Base-by-base conservation (phyloP, 2,888 invertebrate species). In the Epicampocera succincta region DNA sequence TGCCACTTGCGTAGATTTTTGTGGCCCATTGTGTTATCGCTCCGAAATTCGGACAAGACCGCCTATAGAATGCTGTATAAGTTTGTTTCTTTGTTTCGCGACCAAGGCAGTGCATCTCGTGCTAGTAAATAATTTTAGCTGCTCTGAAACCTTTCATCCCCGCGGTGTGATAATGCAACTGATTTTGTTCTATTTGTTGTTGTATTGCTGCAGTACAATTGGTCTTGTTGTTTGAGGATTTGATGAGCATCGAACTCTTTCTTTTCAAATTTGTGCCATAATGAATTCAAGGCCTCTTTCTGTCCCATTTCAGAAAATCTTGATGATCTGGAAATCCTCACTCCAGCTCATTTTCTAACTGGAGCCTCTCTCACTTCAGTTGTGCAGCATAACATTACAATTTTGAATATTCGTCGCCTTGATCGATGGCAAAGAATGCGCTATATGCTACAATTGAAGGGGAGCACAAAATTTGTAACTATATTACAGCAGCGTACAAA, bases 361-460 rank as follows among this genome's bases (percentile, higher is more conserved):
- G 56, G 72, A 2, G 38, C 66, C 15, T 48, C 65, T 1, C 42
- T 71, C 4, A 71, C 71, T 8, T 46, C 63, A 17, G 17, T 65
- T 17, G 50, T 52, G 9, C 68, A 79, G 52, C 73, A 66, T 6
- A 60, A 68, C 44, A 19, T 73, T 0, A 46, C 73, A 1, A n/a
- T 42, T 15, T 13, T 52, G n/a, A 68, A 79, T 21, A 50, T 78
- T 11, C 15, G 58, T 25, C 65, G 66, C 2, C 65, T 72, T 0
- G 15, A 15, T 12, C 69, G 63, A 17, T 48, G 63, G 46, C 61
- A 63, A 12, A 15, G 13, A 4, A 29, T 46, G 9, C 33, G 61
- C 33, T 63, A 80, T 17, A 74, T 84, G 80, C 84, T 84, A 25
- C 84, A 85, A 44, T 13, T 71, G 17, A 80, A 75, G 29, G 81